Evolutionary conservation across 2,113 vertebrate species (phyloP).

Genomic region (Zapus hudsonius): DNA sequence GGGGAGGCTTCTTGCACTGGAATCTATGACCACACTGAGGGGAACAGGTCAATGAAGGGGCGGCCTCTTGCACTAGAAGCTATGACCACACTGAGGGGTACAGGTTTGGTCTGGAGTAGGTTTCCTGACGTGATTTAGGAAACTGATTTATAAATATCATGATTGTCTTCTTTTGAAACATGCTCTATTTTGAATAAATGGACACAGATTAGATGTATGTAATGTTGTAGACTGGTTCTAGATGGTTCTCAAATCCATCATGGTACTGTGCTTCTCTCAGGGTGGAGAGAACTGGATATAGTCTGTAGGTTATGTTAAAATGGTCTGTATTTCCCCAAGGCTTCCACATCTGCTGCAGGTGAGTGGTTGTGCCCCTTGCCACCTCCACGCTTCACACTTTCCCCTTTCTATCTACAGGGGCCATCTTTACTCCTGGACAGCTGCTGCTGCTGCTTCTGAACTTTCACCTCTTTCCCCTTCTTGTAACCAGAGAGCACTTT

Average conservation of each 20-base stretch:
- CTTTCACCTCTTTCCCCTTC: background rate
- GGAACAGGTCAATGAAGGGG: too few species aligned
- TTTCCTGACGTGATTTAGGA: slow-evolving; percentile 33
- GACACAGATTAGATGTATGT: background rate
- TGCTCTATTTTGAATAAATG: background rate
- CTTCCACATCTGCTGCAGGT: background rate
- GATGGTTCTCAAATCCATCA: background rate
- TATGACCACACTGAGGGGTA: background rate
- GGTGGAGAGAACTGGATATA: background rate
- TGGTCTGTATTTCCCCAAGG: background rate
- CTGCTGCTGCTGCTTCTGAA: background rate
- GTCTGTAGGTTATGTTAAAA: background rate
- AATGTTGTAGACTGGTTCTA: background rate
- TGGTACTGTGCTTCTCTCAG: background rate
- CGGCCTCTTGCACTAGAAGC: background rate
- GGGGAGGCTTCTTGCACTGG: background rate
- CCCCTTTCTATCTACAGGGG: background rate
- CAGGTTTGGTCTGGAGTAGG: background rate
- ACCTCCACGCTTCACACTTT: too few species aligned
- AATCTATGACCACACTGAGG: background rate
- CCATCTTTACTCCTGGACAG: background rate
- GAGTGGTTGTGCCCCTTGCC: background rate
- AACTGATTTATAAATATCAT: background rate
- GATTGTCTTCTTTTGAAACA: slow-evolving; percentile 36
- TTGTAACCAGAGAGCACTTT: background rate